Evolutionary conservation across 1,140 invertebrate genomes (phyloP), one percentile per base, ranked within the genome.

Genomic region (Chironomus striatipennis): DNA sequence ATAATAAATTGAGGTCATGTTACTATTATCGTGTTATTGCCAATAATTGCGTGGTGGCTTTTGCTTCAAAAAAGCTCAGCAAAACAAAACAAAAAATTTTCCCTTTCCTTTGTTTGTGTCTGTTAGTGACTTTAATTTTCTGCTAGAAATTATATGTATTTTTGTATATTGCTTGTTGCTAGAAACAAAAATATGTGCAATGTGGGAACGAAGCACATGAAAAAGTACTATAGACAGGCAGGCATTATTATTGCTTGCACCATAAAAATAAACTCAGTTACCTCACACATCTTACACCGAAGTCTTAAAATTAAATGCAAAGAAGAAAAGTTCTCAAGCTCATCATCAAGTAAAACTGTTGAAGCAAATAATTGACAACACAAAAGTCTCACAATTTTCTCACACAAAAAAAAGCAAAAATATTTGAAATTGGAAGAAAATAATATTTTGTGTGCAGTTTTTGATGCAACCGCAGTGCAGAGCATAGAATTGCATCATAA

Each of bases 331-430:
- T 57, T 57, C 47, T 57, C 47, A 57, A 57, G 47, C 47, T 57
- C 47, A 57, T 57, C 47, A 57, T 57, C 47, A n/a, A 57, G 12
- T n/a, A 57, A 57, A 12, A 57, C 4, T n/a, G n/a, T n/a, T 57
- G 47, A n/a, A 57, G 47, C 47, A 57, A 57, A 57, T 57, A 57
- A 57, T 57, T 57, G 47, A 57, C 47, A 57, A n/a, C 47, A 57
- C 47, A 57, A 57, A 57, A 47, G 47, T 57, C 47, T 57, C 12
- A 34, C 12, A 57, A 57, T 57, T 57, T 57, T 57, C 47, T 57
- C 47, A 57, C 47, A 57, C 47, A 57, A n/a, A 57, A 57, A 15
- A 47, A 47, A 15, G n/a, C n/a, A n/a, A n/a, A n/a, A n/a, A n/a
- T n/a, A n/a, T n/a, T n/a, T n/a, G n/a, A 57, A 57, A 57, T 57